Evolutionary conservation across 2,888 invertebrate genomes (phyloP).

Genomic region (Philhelius pedissequus): DNA sequence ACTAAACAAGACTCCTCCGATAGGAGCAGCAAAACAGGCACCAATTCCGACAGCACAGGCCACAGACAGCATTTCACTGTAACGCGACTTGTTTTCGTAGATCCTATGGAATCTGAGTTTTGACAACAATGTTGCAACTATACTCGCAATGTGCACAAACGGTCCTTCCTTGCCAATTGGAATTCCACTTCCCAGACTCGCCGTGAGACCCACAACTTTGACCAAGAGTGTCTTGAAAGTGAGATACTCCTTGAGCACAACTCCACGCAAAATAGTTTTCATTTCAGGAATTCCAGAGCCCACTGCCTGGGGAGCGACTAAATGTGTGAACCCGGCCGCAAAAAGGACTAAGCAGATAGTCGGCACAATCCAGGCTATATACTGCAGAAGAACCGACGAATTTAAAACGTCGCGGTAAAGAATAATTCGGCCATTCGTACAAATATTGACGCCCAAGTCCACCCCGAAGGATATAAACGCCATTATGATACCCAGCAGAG

Average conservation of each 20-base stretch:
- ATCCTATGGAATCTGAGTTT: slow-evolving; percentile 96
- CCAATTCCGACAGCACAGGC: slow-evolving; percentile 98
- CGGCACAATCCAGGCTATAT: slow-evolving; percentile 94
- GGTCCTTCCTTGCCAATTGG: slow-evolving; percentile 99
- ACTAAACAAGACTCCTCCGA: slow-evolving; percentile 98
- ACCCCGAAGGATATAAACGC: slow-evolving; percentile 95
- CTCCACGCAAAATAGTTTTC: slow-evolving; percentile 98
- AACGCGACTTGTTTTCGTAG: slow-evolving; percentile 96
- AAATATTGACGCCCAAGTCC: slow-evolving; percentile 94
- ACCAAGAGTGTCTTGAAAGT: slow-evolving; percentile 96
- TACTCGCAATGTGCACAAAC: slow-evolving; percentile 98
- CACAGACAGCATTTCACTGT: slow-evolving; percentile 97
- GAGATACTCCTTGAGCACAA: slow-evolving; percentile 97
- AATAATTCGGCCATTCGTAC: slow-evolving; percentile 95
- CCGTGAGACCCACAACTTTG: slow-evolving; percentile 95
- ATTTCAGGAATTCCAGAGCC: slow-evolving; percentile 99
- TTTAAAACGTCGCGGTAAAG: slow-evolving; percentile 91
- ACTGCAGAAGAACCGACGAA: slow-evolving; percentile 89
- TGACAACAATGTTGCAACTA: slow-evolving; percentile 94
- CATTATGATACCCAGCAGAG: slow-evolving; percentile 95
- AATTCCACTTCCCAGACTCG: slow-evolving; percentile 96
- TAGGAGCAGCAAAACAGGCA: slow-evolving; percentile 96
- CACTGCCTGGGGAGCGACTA: slow-evolving; percentile 97
- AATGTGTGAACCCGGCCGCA: slow-evolving; percentile 97
- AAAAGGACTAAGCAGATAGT: slow-evolving; percentile 95